phyloP scores from a whole-genome alignment of 2,797 vertebrate genomes.

The Megaceryle alcyon region DNA sequence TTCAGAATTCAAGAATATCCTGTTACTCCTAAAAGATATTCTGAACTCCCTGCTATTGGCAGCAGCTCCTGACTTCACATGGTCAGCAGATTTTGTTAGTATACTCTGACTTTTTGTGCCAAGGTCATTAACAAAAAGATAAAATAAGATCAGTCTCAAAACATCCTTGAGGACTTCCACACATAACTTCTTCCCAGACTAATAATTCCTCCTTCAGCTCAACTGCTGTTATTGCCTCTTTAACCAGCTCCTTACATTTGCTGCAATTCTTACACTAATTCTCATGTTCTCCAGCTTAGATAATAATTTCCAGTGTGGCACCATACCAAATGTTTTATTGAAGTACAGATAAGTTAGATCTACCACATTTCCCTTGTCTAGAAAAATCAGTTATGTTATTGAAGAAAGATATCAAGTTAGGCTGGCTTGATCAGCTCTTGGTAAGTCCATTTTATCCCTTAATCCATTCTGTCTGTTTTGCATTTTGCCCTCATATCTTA shows the following conservation, averaged over 20 bases:
- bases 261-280: background rate
- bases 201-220: background rate
- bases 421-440: background rate
- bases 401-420: background rate
- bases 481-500: background rate
- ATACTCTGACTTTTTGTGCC: slow-evolving; percentile 36
- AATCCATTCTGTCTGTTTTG: background rate
- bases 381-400: background rate
- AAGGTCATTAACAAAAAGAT: slow-evolving; percentile 61
- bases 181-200: background rate
- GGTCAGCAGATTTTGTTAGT: slow-evolving; percentile 58
- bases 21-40: slow-evolving; percentile 32
- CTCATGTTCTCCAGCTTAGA: background rate
- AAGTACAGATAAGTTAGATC: background rate
- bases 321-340: background rate
- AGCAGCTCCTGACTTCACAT: background rate
- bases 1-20: slow-evolving; percentile 35
- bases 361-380: background rate
- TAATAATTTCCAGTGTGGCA: background rate
- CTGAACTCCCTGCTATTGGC: background rate
- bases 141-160: slow-evolving; percentile 51
- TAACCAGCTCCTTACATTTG: background rate
- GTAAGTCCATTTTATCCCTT: background rate
- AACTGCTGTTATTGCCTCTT: background rate
- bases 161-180: slow-evolving; percentile 29